Conservation (phyloP, 2,113 vertebrate species). For the Archilochus colubris region DNA sequence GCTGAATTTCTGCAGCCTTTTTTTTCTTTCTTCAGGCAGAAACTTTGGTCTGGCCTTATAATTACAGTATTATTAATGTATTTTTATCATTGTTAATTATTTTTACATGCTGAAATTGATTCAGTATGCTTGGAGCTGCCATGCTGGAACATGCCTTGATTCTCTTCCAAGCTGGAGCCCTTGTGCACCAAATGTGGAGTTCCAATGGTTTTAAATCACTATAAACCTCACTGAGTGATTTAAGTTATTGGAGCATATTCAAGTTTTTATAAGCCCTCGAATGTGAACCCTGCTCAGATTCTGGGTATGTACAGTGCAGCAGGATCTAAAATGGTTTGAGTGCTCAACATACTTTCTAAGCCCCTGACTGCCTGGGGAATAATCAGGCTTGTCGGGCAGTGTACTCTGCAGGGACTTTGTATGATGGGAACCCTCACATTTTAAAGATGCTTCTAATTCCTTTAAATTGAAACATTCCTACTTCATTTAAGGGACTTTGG, state of each 20-base stretch:
- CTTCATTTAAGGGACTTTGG: constrained; percentile 27
- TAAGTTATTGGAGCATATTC: constrained; percentile 71
- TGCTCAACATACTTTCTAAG: constrained; percentile 62
- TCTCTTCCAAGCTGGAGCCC: constrained; percentile 63
- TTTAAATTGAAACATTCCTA: constrained; percentile 59
- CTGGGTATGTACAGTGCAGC: constrained; percentile 56
- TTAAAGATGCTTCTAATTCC: constrained; percentile 66
- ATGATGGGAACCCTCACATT: constrained; percentile 48
- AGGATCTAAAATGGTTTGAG: constrained; percentile 66
- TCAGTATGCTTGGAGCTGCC: constrained; percentile 73
- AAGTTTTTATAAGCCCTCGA: constrained; percentile 69
- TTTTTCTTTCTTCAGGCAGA: neutral
- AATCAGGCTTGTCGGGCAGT: constrained; percentile 26
- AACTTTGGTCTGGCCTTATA: constrained; percentile 61
- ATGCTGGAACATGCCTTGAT: constrained; percentile 70
- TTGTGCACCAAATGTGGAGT: constrained; percentile 40
- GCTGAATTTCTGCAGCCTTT: constrained; percentile 24
- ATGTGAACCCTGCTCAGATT: constrained; percentile 58
- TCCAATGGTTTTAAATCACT: constrained; percentile 73
- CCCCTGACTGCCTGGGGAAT: constrained; percentile 36
- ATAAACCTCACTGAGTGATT: constrained; percentile 68
- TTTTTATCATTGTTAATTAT: constrained; percentile 75
- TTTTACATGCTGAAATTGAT: constrained; percentile 75
- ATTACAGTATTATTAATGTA: constrained; percentile 69
- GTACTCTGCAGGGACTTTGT: neutral